Evolutionary conservation across 2,888 invertebrate genomes (phyloP).

Genomic region (Athrips mouffetella): DNA sequence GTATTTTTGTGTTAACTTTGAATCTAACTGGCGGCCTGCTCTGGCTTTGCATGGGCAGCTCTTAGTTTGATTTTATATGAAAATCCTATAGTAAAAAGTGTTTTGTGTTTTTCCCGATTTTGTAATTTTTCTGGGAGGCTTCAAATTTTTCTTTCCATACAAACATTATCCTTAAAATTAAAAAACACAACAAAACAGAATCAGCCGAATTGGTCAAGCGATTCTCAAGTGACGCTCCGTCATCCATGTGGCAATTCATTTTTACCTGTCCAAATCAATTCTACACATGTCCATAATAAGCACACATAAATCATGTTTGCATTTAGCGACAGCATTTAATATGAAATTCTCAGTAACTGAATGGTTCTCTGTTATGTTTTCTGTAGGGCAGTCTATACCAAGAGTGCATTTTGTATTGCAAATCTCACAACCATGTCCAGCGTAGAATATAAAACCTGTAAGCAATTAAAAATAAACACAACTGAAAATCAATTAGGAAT

Average conservation of each 20-base stretch:
- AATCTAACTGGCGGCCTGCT: too few relatives aligned
- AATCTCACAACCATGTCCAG: conserved; percentile 76
- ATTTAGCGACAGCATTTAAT: conserved; percentile 54
- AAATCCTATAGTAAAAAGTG: too few relatives aligned
- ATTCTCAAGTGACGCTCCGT: not conserved
- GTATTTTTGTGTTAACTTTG: too few relatives aligned
- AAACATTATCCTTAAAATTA: too few relatives aligned
- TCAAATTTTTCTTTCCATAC: too few relatives aligned
- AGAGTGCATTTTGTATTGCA: conserved; percentile 72
- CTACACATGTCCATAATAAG: conserved; percentile 78
- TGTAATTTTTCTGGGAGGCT: too few relatives aligned
- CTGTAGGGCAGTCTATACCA: conserved; percentile 64
- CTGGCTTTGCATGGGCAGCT: too few relatives aligned
- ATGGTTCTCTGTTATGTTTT: conserved; percentile 52
- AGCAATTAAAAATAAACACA: conserved; percentile 21
- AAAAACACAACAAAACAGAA: too few relatives aligned
- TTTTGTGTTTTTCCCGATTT: too few relatives aligned
- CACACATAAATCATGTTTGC: conserved; percentile 67
- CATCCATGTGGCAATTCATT: not conserved
- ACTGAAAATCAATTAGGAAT: not conserved
- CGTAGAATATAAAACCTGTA: conserved; percentile 75
- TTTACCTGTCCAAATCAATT: conserved; percentile 63
- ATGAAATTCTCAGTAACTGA: conserved; percentile 71
- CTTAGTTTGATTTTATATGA: too few relatives aligned
- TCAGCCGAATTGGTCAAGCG: too few relatives aligned